Conservation (phyloP, 2,113 vertebrate species). For the Cololabis saira region DNA sequence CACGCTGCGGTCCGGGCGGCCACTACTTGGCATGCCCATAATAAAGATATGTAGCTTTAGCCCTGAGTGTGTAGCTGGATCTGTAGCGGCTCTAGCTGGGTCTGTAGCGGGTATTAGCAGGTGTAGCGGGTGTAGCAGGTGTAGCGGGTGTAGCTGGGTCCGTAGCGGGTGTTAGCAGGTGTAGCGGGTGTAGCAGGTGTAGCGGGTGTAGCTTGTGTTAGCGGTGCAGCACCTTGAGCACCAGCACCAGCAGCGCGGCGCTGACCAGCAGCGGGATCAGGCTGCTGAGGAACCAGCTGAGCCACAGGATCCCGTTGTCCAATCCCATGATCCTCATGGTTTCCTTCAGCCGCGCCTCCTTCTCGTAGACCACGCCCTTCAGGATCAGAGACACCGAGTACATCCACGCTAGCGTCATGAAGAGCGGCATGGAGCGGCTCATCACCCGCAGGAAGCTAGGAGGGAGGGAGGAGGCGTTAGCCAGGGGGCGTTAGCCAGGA, state of each 20-base stretch:
- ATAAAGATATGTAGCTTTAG: no score
- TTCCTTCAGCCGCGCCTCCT: slow-evolving; percentile 96
- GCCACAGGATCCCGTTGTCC: slow-evolving; percentile 93
- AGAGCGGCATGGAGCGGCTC: slow-evolving; percentile 97
- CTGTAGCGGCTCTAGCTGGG: no score
- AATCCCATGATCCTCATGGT: slow-evolving; percentile 98
- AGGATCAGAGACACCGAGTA: slow-evolving; percentile 98
- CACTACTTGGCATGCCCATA: no score
- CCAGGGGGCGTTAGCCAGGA: no score
- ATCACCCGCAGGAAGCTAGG: slow-evolving; percentile 92
- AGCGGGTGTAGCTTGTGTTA: no score
- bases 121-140: no score
- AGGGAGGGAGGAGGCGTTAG: not conserved
- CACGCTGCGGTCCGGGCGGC: no score
- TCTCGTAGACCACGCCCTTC: slow-evolving; percentile 97
- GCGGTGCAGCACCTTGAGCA: slow-evolving; percentile 93
- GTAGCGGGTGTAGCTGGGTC: no score
- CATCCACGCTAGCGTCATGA: slow-evolving; percentile 99
- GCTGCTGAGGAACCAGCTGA: slow-evolving; percentile 98
- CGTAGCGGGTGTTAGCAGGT: no score
- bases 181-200: no score
- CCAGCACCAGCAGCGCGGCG: slow-evolving; percentile 89
- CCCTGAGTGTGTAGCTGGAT: no score
- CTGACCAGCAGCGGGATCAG: slow-evolving; percentile 93
- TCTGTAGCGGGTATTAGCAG: no score